A percentile compares a stretch with the other conserved stretches of the same genome.
These are phyloP conservation scores for Lasiurus borealis DNA, from an alignment of 2,113 vertebrate species.

Conservation along the genomic window DNA sequence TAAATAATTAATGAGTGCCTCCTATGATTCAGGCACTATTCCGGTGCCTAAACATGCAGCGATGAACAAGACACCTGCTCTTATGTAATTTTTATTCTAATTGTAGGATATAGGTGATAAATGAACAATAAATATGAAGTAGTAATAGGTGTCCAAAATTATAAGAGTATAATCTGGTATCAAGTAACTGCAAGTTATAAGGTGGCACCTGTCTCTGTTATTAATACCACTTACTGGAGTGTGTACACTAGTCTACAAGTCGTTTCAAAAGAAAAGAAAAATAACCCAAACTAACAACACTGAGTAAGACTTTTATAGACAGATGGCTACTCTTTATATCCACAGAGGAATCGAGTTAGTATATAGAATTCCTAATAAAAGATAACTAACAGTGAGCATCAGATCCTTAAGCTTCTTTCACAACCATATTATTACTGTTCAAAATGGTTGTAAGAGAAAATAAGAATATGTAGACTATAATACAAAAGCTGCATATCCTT, in stretches of 20 bases:
- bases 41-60: neutral
- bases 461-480: neutral
- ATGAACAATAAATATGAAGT: neutral
- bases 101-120: neutral
- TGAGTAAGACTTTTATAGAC: neutral
- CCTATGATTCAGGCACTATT: neutral
- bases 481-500: neutral
- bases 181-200: neutral
- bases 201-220: neutral
- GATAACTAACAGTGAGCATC: neutral
- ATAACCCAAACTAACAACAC: neutral
- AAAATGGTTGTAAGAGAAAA: conserved; percentile 26
- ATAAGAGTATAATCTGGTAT: neutral
- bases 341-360: neutral
- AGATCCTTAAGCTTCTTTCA: conserved; percentile 32
- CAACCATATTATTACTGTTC: neutral
- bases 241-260: neutral
- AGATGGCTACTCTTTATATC: neutral
- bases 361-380: conserved; percentile 1
- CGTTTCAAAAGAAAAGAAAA: neutral
- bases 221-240: neutral
- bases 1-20: neutral
- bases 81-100: neutral
- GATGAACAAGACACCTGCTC: neutral
- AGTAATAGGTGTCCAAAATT: neutral